Percentiles rank a stretch among this genome's conserved stretches.
phyloP scores from a whole-genome alignment of 2,797 vertebrate species.

The Benthosema pterotum region DNA sequence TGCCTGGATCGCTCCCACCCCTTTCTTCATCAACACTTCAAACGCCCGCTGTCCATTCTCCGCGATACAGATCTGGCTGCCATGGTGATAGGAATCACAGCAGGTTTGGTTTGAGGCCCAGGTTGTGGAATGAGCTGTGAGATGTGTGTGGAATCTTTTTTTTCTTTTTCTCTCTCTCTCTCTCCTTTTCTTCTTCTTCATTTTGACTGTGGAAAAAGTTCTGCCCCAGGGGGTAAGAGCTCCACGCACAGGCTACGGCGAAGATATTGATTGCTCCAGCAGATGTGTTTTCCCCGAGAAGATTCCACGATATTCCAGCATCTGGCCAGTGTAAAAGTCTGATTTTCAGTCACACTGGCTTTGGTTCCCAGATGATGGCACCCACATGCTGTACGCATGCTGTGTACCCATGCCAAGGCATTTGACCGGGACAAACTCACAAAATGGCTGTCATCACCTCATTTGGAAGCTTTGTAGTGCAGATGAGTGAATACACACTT shows the following conservation, averaged over 20 bases:
- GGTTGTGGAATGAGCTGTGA: background rate
- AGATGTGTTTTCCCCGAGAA: constrained; percentile 52
- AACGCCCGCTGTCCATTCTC: background rate
- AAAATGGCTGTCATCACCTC: constrained; percentile 30
- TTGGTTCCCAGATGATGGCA: constrained; percentile 24
- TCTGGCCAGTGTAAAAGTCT: constrained; percentile 44
- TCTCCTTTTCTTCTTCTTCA: too few species aligned
- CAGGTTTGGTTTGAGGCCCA: background rate
- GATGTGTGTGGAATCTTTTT: background rate
- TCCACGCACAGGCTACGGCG: constrained; percentile 7
- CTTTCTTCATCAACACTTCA: constrained; percentile 1
- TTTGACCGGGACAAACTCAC: constrained; percentile 44
- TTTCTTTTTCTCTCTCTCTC: too few species aligned
- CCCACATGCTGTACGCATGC: constrained; percentile 19
- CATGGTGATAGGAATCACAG: constrained; percentile 10
- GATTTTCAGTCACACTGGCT: constrained; percentile 41
- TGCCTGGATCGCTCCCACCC: background rate
- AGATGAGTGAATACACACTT: too few species aligned
- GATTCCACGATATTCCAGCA: constrained; percentile 40
- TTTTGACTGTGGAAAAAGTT: background rate
- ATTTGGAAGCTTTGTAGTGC: constrained; percentile 7
- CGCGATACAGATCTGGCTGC: constrained; percentile 10
- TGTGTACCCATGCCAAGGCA: constrained; percentile 25
- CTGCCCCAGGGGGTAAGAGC: background rate
- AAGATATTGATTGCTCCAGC: constrained; percentile 36